phyloP scores from a whole-genome alignment of 2,888 invertebrate genomes.

The Leptopilina drosophilae region DNA sequence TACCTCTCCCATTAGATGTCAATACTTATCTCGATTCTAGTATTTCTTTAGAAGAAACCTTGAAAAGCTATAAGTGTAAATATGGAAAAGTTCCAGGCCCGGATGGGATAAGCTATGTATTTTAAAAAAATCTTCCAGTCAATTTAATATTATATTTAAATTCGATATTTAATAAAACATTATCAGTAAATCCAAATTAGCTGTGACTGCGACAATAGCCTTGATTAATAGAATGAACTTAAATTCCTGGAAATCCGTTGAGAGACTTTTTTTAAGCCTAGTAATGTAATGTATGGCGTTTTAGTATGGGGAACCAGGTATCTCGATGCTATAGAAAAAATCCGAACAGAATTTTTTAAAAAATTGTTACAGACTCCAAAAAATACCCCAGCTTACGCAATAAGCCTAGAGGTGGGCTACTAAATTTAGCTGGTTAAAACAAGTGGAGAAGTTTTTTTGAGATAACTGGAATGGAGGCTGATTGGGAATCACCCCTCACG shows the following conservation, averaged over 20 bases:
- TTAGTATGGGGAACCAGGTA: slow-evolving; percentile 31
- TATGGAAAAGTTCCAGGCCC: not conserved
- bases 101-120: not conserved
- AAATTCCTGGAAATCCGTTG: no score
- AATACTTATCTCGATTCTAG: no score
- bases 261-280: no score
- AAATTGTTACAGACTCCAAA: slow-evolving; percentile 2
- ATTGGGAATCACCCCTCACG: not conserved
- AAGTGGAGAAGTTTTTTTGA: not conserved
- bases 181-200: no score
- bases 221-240: no score
- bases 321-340: slow-evolving; percentile 29
- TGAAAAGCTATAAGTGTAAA: no score
- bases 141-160: no score
- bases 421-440: not conserved
- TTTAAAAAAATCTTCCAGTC: no score
- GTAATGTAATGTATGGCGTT: not conserved
- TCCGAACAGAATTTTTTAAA: slow-evolving; percentile 39
- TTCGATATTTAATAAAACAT: no score
- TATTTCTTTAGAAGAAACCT: no score
- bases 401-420: not conserved
- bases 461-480: not conserved
- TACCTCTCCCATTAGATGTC: no score
- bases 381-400: slow-evolving; percentile 32
- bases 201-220: no score